phyloP scores from a whole-genome alignment of 1,140 invertebrate genomes.

The Acromyrmex charruanus region DNA sequence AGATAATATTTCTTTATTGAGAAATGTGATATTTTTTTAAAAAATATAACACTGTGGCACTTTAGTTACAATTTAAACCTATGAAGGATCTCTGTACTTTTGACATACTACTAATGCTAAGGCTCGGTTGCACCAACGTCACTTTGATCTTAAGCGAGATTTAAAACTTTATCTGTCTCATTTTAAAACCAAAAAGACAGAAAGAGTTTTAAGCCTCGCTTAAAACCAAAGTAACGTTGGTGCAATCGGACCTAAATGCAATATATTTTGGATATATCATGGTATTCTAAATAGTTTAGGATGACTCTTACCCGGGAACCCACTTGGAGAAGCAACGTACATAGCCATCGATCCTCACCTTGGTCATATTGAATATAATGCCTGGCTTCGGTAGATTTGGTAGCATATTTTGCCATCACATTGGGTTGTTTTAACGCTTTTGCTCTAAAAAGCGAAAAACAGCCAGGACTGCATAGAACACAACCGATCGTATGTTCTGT shows the following conservation, averaged over 20 bases:
- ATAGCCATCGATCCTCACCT: slow-evolving; percentile 95
- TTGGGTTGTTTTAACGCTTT: slow-evolving; percentile 96
- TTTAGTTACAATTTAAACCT: not conserved
- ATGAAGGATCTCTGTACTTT: not conserved
- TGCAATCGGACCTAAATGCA: too few relatives aligned
- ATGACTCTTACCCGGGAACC: slow-evolving; percentile 91
- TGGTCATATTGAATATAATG: slow-evolving; percentile 98
- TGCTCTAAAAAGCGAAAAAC: slow-evolving; percentile 96
- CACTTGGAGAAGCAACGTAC: slow-evolving; percentile 94
- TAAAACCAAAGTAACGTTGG: too few relatives aligned
- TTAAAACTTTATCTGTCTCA: too few relatives aligned
- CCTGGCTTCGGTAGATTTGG: slow-evolving; percentile 91
- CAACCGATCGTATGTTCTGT: slow-evolving; percentile 97
- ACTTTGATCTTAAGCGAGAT: too few relatives aligned
- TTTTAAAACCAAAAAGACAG: too few relatives aligned
- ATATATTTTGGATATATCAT: not conserved
- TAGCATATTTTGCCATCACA: slow-evolving; percentile 95
- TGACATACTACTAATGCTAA: not conserved
- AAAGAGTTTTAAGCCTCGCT: too few relatives aligned
- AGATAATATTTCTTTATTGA: not conserved
- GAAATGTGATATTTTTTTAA: not conserved
- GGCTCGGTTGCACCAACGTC: too few relatives aligned
- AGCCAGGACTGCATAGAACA: slow-evolving; percentile 96
- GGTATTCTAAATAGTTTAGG: not conserved
- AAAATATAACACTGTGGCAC: not conserved